Conservation (phyloP, 2,888 invertebrate genomes). For the Xestobium rufovillosum region DNA sequence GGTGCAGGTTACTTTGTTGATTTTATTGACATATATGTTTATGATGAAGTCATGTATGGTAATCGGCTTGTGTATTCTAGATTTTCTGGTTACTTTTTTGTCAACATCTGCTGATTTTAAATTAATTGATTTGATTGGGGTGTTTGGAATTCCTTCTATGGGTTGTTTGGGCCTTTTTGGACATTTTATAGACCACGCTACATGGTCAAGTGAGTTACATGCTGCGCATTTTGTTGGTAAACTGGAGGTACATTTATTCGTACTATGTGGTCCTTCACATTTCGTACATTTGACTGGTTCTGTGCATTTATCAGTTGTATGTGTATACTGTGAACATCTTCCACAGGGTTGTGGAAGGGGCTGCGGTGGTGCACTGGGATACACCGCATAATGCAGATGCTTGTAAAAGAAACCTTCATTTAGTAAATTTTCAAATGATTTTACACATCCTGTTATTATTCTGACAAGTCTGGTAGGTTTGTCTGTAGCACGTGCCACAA, state of each 20-base stretch:
- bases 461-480: constrained; percentile 7
- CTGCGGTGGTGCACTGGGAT: constrained; percentile 9
- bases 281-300: constrained; percentile 4
- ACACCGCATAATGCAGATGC: constrained; percentile 5
- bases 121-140: background rate
- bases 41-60: constrained; percentile 9
- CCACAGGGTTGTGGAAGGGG: constrained; percentile 11
- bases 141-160: constrained; percentile 8
- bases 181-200: constrained; percentile 6
- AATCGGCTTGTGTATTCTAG: constrained; percentile 7
- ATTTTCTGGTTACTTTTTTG: background rate
- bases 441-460: constrained; percentile 10
- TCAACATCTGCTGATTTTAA: constrained; percentile 4
- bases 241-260: background rate
- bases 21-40: constrained; percentile 8
- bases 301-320: constrained; percentile 9
- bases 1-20: constrained; percentile 9
- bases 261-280: constrained; percentile 9
- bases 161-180: constrained; percentile 8
- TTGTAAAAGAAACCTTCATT: constrained; percentile 9
- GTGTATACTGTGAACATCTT: constrained; percentile 9
- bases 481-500: constrained; percentile 6
- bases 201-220: background rate
- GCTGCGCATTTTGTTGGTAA: constrained; percentile 2
- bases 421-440: constrained; percentile 11